phyloP scores from a whole-genome alignment of 2,888 invertebrate genomes.

The Amphimallon solstitiale region DNA sequence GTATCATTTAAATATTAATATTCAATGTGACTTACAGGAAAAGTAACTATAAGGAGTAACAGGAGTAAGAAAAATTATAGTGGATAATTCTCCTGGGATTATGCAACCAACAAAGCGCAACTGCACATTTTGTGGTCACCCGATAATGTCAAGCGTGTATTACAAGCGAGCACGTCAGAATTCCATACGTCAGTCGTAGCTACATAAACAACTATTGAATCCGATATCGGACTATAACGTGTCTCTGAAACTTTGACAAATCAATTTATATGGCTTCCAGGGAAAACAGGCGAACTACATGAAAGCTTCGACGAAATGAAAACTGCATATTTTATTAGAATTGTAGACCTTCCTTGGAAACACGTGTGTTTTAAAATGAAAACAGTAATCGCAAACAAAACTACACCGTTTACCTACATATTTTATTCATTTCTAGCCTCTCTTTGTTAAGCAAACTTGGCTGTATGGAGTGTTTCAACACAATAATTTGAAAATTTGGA shows the following conservation, averaged over 20 bases:
- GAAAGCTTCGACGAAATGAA: not conserved
- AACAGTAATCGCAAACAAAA: no score
- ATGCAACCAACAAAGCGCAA: slow-evolving; percentile 8
- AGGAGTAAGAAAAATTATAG: no score
- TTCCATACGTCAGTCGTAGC: not conserved
- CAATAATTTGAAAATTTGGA: no score
- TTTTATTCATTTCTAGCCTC: no score
- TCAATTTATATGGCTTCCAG: not conserved
- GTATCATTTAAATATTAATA: no score
- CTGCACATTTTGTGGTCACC: not conserved
- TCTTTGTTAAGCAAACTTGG: no score
- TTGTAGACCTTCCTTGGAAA: not conserved
- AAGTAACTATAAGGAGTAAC: no score
- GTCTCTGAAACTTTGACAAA: not conserved
- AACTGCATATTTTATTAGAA: slow-evolving; percentile 17
- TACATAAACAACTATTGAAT: no score
- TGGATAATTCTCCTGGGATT: not conserved
- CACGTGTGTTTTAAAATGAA: not conserved
- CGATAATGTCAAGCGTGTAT: no score
- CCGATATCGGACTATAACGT: not conserved
- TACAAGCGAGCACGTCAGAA: not conserved
- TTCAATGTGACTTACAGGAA: no score
- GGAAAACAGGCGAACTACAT: not conserved
- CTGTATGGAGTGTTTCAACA: no score
- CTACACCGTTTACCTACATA: no score